Percentiles rank a stretch among this genome's conserved stretches.
Evolutionary conservation across 2,797 vertebrate genomes (phyloP).

Genomic region (Austrolebias charrua): DNA sequence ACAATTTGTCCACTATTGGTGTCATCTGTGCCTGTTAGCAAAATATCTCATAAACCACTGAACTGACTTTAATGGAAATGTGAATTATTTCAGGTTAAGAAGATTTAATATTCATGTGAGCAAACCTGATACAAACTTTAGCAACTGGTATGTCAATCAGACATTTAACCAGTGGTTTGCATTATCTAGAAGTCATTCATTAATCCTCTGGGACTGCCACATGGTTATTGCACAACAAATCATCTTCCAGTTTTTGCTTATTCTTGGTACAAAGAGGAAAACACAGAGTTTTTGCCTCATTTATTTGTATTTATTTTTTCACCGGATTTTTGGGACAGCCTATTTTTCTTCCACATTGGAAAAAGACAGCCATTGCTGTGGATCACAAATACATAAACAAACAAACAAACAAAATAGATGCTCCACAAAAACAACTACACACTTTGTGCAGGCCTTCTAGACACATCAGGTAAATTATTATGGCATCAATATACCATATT

Average conservation of each 20-base stretch:
- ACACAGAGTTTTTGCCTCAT: constrained; percentile 24
- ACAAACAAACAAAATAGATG: constrained; percentile 14
- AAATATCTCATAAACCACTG: too few relatives aligned
- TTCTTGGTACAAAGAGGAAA: constrained; percentile 11
- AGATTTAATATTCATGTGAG: constrained; percentile 15
- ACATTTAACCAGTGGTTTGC: too few relatives aligned
- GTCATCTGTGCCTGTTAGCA: too few relatives aligned
- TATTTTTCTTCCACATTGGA: constrained; percentile 15
- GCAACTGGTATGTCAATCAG: constrained; percentile 20
- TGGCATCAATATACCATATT: constrained; percentile 45
- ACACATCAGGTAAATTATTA: constrained; percentile 47
- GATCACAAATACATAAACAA: constrained; percentile 7
- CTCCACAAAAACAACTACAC: constrained; percentile 11
- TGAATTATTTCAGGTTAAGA: not conserved
- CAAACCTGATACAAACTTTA: constrained; percentile 17
- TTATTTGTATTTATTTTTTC: not conserved
- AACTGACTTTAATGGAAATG: too few relatives aligned
- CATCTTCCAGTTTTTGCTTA: constrained; percentile 44
- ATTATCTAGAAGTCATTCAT: constrained; percentile 39
- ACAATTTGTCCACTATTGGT: too few relatives aligned
- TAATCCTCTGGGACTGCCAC: constrained; percentile 49
- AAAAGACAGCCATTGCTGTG: constrained; percentile 15
- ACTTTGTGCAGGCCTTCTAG: constrained; percentile 13
- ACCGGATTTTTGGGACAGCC: constrained; percentile 14
- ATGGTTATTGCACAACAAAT: constrained; percentile 56